Evolutionary conservation across 1,140 invertebrate genomes (phyloP), one percentile per base, ranked within the genome.

Genomic region (Pygmarrhopalites habei): DNA sequence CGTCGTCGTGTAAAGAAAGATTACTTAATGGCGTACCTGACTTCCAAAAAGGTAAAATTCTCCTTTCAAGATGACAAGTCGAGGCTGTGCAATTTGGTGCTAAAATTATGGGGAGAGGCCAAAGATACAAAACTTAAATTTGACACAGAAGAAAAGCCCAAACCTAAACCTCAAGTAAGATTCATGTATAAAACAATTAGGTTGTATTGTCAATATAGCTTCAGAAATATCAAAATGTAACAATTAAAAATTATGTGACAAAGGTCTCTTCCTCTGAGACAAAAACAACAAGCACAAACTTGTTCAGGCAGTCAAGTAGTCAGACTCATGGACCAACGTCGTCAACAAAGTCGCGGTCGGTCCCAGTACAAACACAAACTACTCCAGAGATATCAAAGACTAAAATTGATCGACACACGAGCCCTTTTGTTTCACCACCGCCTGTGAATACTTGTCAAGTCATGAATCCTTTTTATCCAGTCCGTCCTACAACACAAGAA

Each of bases 81-180:
- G 0, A 26, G 23, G 4, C 35, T 66, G 1, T 62, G 60, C 35
- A 26, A 26, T 1, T 12, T 58, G 1, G 47, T 61, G 14, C 23
- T 62, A 1, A 51, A 56, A 15, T 14, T 30, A 2, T 66, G 64
- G 64, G 61, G 60, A 1, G 23, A 68, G 23, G 23, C 47, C 14
- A 14, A 49, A 12, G 7, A 49, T 15, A 23, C 14, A 10, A 49
- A 49, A 10, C 14, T 49, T 7, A 23, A 15, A 12, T 15, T 49
- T 12, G 21, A 19, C 7, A 49, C 14, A 12, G 47, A 49, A 12
- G 47, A 12, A 7, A 49, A 15, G 23, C 47, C 14, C 7, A 23
- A 49, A 12, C 7, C 10, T 10, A 49, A 49, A 12, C 7, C 10
- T 10, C 14, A 23, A n/a, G 47, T n/a, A 23, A 12, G 14, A 10